Evolutionary conservation across 2,113 vertebrate genomes (phyloP), one percentile per base, ranked within the genome.

Genomic region (Scopus umbretta): DNA sequence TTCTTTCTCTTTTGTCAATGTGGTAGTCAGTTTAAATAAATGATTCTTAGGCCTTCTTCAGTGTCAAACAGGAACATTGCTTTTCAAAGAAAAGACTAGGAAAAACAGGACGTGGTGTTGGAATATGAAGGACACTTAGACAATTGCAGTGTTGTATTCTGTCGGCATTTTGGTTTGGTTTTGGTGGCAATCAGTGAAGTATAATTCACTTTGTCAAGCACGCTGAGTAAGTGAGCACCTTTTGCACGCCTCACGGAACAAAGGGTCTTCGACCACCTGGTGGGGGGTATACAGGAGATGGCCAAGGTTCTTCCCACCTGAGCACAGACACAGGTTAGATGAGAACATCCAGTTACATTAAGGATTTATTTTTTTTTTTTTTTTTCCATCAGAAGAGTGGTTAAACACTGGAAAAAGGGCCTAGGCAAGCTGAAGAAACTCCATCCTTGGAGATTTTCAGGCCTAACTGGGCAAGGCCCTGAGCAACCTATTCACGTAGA

Each of bases 131-230:
- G 17, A 7, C 27, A 21, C 20, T 65, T 20, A 23, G 29, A n/a
- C 3, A 36, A 8, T 11, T 25, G 30, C 23, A 7, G 2, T 58
- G 47, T 11, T 85, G 5, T 32, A 23, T 49, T 87, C 21, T 8
- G 8, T 15, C 0, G 1, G 22, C 18, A 18, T 75, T 50, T 59
- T 22, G 6, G 5, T 22, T 55, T 80, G 38, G 0, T 3, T 50
- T 89, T 71, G 29, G 12, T 88, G 80, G 21, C 15, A 56, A 10
- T 43, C 22, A 17, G 12, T 25, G 23, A 49, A 70, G 40, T 23
- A 3, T 9, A 21, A 80, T 47, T 55, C 10, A 10, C 13, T 30
- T 42, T 20, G 79, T 59, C 9, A 36, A 59, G 34, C 25, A 70
- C 49, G 18, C 1, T 61, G 61, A n/a, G 13, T 63, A 84, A 55